Evolutionary conservation across 2,888 invertebrate genomes (phyloP), one percentile per base, ranked within the genome.

Genomic region (Monoplex corrugatus): DNA sequence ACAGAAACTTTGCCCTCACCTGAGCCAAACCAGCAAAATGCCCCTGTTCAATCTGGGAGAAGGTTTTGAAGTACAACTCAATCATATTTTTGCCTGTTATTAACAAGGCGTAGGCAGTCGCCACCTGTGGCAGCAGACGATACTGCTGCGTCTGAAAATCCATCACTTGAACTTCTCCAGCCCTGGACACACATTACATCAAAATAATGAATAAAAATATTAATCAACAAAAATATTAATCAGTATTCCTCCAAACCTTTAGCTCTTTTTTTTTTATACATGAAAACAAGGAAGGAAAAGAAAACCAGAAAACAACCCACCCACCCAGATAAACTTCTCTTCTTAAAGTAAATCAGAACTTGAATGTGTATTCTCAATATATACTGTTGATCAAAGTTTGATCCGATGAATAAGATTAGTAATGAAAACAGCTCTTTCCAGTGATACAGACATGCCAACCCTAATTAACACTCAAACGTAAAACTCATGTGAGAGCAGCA

Each of bases 121-220:
- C 98, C 87, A 99, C 97, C 93, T 97, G 97, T 0, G 99, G 98
- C 93, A 99, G 97, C 43, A 99, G 96, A 96, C 99, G 99, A 95
- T 98, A 97, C 95, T 99, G 99, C 95, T 99, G 99, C 0, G 99
- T 98, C 91, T 98, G 97, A 95, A 98, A 99, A 95, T 99, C 98
- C 90, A 99, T 96, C 93, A 99, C 98, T 96, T 93, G 93, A 2
- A 93, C 92, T 85, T 94, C 94, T 38, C 91, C 92, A 13, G 92
- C 92, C 28, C 94, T 94, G 91, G n/a, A n/a, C n/a, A n/a, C n/a
- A n/a, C n/a, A n/a, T n/a, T n/a, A n/a, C 50, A 50, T 50, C 50
- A 8, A 50, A 50, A 50, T 8, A 50, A 50, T 16, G 50, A 50
- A 50, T 8, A 63, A 63, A 63, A 19, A 19, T 23, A 16, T 23